Conservation (phyloP, 1,140 invertebrate species). For the Drosophila pectinifera region DNA sequence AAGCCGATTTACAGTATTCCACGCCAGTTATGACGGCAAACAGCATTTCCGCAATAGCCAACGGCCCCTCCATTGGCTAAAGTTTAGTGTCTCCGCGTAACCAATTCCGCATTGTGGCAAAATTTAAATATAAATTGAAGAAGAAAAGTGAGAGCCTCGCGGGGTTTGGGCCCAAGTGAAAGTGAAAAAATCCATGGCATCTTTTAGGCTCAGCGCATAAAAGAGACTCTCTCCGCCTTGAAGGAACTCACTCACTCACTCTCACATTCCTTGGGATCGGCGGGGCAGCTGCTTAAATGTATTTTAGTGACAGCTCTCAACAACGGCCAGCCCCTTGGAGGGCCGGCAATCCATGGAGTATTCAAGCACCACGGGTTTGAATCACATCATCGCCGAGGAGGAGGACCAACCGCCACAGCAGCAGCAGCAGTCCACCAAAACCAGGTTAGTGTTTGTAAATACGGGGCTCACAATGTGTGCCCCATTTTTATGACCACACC, state of each 20-base stretch:
- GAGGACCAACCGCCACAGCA: constrained; percentile 19
- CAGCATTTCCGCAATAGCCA: constrained; percentile 71
- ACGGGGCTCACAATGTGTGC: constrained; percentile 33
- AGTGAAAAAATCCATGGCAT: constrained; percentile 70
- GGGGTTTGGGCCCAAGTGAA: constrained; percentile 34
- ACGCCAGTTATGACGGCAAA: constrained; percentile 78
- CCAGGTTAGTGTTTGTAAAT: constrained; percentile 68
- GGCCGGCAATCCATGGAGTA: constrained; percentile 85
- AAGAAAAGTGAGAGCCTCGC: constrained; percentile 10
- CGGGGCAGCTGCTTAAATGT: constrained; percentile 83
- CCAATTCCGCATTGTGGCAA: constrained; percentile 3
- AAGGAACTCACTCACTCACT: constrained; percentile 6
- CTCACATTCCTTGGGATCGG: constrained; percentile 33
- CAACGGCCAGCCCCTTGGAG: constrained; percentile 84
- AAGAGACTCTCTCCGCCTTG: constrained; percentile 31
- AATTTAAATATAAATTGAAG: background rate
- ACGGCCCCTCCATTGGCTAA: background rate
- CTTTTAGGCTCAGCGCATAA: constrained; percentile 77
- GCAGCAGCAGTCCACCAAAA: constrained; percentile 43
- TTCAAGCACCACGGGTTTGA: constrained; percentile 82
- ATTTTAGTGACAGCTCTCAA: constrained; percentile 76
- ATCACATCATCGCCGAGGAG: constrained; percentile 60
- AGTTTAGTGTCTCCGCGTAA: constrained; percentile 3
- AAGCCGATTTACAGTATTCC: constrained; percentile 83
- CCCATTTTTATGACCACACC: constrained; percentile 75